These are phyloP conservation scores for Argya squamiceps DNA, from an alignment of 2,797 vertebrate genomes.

Conservation along the genomic window DNA sequence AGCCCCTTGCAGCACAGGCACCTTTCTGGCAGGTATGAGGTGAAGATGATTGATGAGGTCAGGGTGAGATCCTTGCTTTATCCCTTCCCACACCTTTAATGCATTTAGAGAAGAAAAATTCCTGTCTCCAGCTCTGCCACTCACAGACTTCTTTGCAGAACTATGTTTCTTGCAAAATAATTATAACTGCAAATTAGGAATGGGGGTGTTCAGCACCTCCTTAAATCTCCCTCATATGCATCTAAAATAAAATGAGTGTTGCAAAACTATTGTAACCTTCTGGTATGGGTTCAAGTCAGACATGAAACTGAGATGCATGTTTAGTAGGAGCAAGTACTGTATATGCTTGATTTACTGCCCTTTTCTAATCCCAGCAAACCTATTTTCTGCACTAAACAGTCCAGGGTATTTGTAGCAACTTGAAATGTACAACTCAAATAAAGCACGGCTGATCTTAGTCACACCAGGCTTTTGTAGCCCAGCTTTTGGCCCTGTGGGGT, in stretches of 20 bases:
- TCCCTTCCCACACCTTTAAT: background rate
- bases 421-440: background rate
- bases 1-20: background rate
- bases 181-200: conserved; percentile 64
- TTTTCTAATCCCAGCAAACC: conserved; percentile 30
- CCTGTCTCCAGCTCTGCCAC: background rate
- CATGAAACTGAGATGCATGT: background rate
- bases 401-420: background rate
- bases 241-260: conserved; percentile 45
- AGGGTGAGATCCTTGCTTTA: background rate
- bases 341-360: conserved; percentile 14
- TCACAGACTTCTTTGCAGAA: conserved; percentile 21
- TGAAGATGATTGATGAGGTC: background rate
- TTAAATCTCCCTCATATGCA: conserved; percentile 33
- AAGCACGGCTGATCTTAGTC: background rate
- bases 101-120: background rate
- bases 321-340: background rate
- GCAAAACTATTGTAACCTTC: conserved; percentile 50
- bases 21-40: background rate
- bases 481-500: background rate
- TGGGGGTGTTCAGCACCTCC: conserved; percentile 61
- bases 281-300: conserved; percentile 49
- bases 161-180: conserved; percentile 54
- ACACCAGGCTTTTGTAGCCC: background rate
- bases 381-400: background rate